These are phyloP conservation scores for Blennius ocellaris DNA, from an alignment of 2,113 vertebrate species.

Conservation along the genomic window DNA sequence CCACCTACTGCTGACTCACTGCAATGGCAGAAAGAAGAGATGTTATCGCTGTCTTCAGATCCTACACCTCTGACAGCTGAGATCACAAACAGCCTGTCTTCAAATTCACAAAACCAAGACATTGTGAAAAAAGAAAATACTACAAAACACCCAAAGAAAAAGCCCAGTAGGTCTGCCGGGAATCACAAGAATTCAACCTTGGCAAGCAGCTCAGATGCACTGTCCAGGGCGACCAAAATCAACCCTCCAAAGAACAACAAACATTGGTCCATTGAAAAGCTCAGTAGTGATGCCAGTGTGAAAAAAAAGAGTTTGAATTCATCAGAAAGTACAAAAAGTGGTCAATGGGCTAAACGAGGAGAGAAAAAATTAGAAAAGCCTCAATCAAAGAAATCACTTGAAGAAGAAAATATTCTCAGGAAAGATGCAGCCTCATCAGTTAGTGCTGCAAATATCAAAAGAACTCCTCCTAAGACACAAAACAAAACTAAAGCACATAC, in stretches of 20 bases:
- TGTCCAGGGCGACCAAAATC: constrained; percentile 34
- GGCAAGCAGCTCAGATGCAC: constrained; percentile 56
- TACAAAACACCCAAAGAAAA: constrained; percentile 44
- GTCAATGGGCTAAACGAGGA: constrained; percentile 33
- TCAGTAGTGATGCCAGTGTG: constrained; percentile 43
- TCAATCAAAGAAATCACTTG: constrained; percentile 56
- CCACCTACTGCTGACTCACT: constrained; percentile 62
- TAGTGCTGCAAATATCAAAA: constrained; percentile 41
- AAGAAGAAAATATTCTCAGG: constrained; percentile 24
- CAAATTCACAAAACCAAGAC: constrained; percentile 21
- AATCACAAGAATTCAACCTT: constrained; percentile 51
- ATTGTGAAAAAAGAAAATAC: constrained; percentile 24
- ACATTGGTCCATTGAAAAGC: constrained; percentile 56
- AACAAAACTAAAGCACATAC: constrained; percentile 29
- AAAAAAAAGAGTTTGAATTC: constrained; percentile 60
- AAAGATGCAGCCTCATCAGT: constrained; percentile 37
- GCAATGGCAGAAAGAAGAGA: constrained; percentile 71
- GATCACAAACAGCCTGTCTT: constrained; percentile 44
- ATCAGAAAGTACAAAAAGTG: constrained; percentile 61
- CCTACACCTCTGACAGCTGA: constrained; percentile 32
- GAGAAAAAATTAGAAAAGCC: constrained; percentile 37
- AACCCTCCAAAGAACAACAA: constrained; percentile 47
- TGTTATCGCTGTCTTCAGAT: constrained; percentile 78
- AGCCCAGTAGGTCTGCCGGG: constrained; percentile 14
- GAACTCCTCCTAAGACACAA: constrained; percentile 37